Base-by-base conservation (phyloP, 2,113 vertebrate genomes). In the Thalassoma bifasciatum region DNA sequence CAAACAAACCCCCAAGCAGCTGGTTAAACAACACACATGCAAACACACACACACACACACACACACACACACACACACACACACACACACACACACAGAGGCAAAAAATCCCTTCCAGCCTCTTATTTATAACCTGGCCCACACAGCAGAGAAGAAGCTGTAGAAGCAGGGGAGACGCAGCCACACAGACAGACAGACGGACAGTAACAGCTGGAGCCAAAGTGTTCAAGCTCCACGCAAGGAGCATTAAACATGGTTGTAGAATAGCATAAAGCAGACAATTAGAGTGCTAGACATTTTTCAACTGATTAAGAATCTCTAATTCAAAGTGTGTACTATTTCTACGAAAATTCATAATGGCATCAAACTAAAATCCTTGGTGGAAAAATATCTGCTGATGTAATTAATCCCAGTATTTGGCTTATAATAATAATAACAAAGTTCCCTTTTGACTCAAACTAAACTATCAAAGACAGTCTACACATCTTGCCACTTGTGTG, bases 101-200 rank as follows among this genome's bases (percentile, higher is more conserved):
- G 44, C 7, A 37, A 54, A 77, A 83, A 86, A 73, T 46, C 44
- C 14, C 56, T 77, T 80, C 71, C 42, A 74, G 66, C 47, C 68
- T 85, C 86, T 91, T 92, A 92, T 92, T 92, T 92, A 90, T 92
- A 91, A 88, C 90, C 71, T 85, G 47, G 47, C 61, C 44, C 80
- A 80, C 82, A 81, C 83, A 79, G 78, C 84, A 85, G 68, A 86
- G 81, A 73, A 65, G 81, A 72, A 75, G 75, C 21, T 50, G 51
- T 64, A 3, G 42, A 78, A 30, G 83, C 24, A 24, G 83, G 58
- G 84, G 77, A 84, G 86, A 84, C 66, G 21, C 63, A 36, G 65
- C 57, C 77, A 53, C 68, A 54, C 83, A 77, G 88, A 91, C 83
- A 53, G 88, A 82, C 83, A 77, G 88, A 91, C 83, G 51, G 88